Evolutionary conservation across 2,888 invertebrate species (phyloP).

Genomic region (Trissolcus japonicus): DNA sequence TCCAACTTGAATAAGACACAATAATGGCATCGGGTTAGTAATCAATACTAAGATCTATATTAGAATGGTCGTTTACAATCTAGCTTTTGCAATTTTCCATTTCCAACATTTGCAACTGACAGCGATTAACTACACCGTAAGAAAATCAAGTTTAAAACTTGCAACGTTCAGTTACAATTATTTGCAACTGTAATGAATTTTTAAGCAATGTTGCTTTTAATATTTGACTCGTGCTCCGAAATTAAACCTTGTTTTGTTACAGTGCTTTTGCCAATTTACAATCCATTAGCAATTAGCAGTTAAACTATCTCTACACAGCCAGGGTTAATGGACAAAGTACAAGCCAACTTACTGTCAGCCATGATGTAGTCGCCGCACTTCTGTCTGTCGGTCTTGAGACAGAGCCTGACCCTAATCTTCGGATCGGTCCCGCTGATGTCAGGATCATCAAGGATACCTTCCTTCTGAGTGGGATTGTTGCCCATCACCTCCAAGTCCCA

Average conservation of each 20-base stretch:
- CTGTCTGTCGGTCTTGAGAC: slow-evolving; percentile 87
- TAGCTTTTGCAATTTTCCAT: too few relatives aligned
- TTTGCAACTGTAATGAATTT: too few relatives aligned
- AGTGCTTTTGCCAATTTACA: too few relatives aligned
- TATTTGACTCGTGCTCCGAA: too few relatives aligned
- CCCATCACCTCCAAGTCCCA: slow-evolving; percentile 85
- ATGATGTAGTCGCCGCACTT: slow-evolving; percentile 90
- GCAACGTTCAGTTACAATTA: too few relatives aligned
- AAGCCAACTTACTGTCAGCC: slow-evolving; percentile 86
- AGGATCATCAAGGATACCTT: slow-evolving; percentile 82
- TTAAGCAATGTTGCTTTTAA: too few relatives aligned
- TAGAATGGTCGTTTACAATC: too few relatives aligned
- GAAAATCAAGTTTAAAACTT: too few relatives aligned
- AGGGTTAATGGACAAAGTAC: not conserved
- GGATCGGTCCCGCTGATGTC: slow-evolving; percentile 79
- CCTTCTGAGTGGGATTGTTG: slow-evolving; percentile 82
- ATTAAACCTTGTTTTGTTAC: too few relatives aligned
- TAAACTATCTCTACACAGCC: not conserved
- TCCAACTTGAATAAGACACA: slow-evolving; percentile 81
- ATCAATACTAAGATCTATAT: not conserved
- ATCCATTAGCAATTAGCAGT: too few relatives aligned
- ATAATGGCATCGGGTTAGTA: slow-evolving; percentile 12
- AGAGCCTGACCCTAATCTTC: slow-evolving; percentile 87
- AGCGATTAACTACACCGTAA: not conserved
- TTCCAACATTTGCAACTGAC: too few relatives aligned